Percentiles rank a stretch among this genome's conserved stretches.
Evolutionary conservation across 2,888 invertebrate genomes (phyloP).

Genomic region (Congeria kusceri): DNA sequence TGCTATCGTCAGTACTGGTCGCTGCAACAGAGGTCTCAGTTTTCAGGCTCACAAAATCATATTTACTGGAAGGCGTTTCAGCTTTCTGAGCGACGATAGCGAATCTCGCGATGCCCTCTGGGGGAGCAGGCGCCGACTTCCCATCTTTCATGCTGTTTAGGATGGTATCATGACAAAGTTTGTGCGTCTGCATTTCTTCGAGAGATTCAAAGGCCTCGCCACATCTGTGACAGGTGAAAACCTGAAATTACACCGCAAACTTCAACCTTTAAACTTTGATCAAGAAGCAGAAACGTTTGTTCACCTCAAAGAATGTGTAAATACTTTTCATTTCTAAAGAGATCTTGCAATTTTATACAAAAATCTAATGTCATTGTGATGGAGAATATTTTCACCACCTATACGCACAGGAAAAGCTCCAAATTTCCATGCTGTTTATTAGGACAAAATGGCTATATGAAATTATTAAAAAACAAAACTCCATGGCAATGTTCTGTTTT

Average conservation of each 20-base stretch:
- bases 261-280: too few relatives aligned
- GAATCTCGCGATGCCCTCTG: constrained; percentile 72
- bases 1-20: constrained; percentile 24
- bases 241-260: constrained; percentile 36
- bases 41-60: constrained; percentile 19
- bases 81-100: constrained; percentile 67
- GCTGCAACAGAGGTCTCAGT: neutral
- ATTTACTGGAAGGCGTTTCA: constrained; percentile 32
- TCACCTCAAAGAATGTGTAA: too few relatives aligned
- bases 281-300: too few relatives aligned
- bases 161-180: constrained; percentile 66
- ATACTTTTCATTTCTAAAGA: too few relatives aligned
- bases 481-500: too few relatives aligned
- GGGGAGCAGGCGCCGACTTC: constrained; percentile 5
- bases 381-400: too few relatives aligned
- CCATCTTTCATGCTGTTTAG: constrained; percentile 60
- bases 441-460: too few relatives aligned
- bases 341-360: too few relatives aligned
- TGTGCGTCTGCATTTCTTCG: constrained; percentile 73
- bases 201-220: constrained; percentile 77
- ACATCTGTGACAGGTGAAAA: constrained; percentile 74
- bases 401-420: too few relatives aligned
- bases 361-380: too few relatives aligned
- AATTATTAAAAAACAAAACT: too few relatives aligned
- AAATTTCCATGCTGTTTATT: too few relatives aligned